Conservation (phyloP, 2,888 invertebrate species). For the Limulus polyphemus region DNA sequence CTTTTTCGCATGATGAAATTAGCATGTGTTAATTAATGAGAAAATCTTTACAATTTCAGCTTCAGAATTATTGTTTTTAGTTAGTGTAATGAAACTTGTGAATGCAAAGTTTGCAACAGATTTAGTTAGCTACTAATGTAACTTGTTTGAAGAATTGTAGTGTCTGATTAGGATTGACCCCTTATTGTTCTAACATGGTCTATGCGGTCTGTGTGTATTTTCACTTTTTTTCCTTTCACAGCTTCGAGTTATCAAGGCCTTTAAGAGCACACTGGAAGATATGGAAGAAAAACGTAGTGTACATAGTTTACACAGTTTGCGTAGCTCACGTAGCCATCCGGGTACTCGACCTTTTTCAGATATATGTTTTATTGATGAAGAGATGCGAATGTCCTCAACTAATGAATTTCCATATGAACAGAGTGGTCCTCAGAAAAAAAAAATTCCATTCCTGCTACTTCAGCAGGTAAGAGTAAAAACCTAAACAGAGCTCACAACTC, state of each 20-base stretch:
- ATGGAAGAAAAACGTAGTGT: constrained; percentile 96
- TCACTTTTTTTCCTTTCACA: constrained; percentile 46
- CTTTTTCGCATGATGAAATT: no score
- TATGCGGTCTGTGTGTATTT: constrained; percentile 31
- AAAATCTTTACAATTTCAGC: no score
- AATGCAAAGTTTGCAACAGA: not conserved
- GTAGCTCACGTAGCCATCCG: constrained; percentile 61
- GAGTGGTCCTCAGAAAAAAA: constrained; percentile 25
- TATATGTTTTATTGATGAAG: constrained; percentile 71
- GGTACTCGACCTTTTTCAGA: constrained; percentile 61
- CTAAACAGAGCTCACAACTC: constrained; percentile 14
- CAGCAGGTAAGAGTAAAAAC: constrained; percentile 13
- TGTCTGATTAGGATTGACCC: constrained; percentile 33
- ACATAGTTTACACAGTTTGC: constrained; percentile 68
- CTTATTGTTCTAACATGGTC: constrained; percentile 19
- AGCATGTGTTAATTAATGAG: no score
- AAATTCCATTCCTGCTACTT: constrained; percentile 28
- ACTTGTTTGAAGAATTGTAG: constrained; percentile 27
- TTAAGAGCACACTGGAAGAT: constrained; percentile 99
- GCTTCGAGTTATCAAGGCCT: constrained; percentile 99
- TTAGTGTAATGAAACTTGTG: no score
- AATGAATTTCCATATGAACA: constrained; percentile 28
- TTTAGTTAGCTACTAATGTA: not conserved
- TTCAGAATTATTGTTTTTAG: no score
- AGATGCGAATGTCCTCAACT: constrained; percentile 40